These are phyloP conservation scores for Drosophila serrata DNA, from an alignment of 1,140 invertebrate genomes.

Conservation along the genomic window DNA sequence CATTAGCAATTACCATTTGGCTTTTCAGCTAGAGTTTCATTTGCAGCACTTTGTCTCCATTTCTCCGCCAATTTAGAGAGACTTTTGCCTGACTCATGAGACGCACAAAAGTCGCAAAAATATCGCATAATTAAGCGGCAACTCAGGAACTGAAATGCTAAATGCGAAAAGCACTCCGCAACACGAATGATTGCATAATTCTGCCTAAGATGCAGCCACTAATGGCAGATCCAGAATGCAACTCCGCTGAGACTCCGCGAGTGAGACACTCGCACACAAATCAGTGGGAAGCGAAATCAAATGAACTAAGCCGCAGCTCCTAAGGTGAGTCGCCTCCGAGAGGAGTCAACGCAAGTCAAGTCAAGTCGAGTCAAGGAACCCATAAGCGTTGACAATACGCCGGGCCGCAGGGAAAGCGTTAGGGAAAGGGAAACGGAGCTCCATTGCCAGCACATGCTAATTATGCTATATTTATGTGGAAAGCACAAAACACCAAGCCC, in stretches of 20 bases:
- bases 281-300: conserved; percentile 70
- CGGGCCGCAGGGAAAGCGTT: conserved; percentile 5
- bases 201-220: conserved; percentile 26
- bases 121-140: conserved; percentile 56
- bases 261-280: conserved; percentile 21
- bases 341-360: conserved; percentile 26
- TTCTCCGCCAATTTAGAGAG: conserved; percentile 21
- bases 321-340: conserved; percentile 32
- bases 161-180: conserved; percentile 29
- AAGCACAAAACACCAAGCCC: conserved; percentile 44
- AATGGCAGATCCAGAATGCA: conserved; percentile 34
- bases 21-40: conserved; percentile 4
- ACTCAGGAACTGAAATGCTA: conserved; percentile 33
- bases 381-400: conserved; percentile 70
- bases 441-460: conserved; percentile 67
- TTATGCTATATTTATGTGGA: conserved; percentile 73
- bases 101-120: conserved; percentile 52
- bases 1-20: conserved; percentile 40
- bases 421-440: conserved; percentile 13
- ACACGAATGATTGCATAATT: conserved; percentile 61
- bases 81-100: conserved; percentile 53
- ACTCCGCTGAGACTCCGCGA: conserved; percentile 23
- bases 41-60: conserved; percentile 8
- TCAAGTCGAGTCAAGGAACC: conserved; percentile 75
- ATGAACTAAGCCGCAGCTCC: conserved; percentile 57